Conservation (phyloP, 1,140 invertebrate species). For the Metaphire vulgaris region DNA sequence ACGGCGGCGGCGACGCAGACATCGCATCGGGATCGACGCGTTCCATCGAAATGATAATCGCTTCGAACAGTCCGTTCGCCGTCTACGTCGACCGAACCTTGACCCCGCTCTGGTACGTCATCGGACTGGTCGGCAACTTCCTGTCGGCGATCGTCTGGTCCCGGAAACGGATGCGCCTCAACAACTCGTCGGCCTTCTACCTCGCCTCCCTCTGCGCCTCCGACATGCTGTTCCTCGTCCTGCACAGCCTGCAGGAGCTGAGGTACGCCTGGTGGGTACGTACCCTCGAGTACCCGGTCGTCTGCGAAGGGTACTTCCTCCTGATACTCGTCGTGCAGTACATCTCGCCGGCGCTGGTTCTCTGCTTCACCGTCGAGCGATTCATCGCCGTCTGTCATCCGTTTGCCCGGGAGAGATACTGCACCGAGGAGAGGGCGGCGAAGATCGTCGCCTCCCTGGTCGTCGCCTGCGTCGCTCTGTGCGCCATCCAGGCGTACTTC, state of each 20-base stretch:
- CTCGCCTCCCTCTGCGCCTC: conserved; percentile 43
- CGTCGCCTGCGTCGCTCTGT: conserved; percentile 30
- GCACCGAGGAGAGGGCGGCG: conserved; percentile 65
- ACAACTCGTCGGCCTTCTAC: conserved; percentile 46
- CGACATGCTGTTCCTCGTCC: conserved; percentile 42
- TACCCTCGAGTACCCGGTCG: conserved; percentile 35
- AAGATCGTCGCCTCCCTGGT: conserved; percentile 48
- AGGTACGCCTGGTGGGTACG: conserved; percentile 35
- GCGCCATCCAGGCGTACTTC: conserved; percentile 43
- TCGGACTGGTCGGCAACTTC: conserved; percentile 47
- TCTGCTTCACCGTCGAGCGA: conserved; percentile 83
- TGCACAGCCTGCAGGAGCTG: conserved; percentile 42
- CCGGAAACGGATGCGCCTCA: conserved; percentile 38
- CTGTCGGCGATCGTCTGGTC: conserved; percentile 46
- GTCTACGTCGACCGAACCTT: conserved; percentile 1
- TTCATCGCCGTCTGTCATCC: conserved; percentile 94
- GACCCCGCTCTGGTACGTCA: conserved; percentile 15
- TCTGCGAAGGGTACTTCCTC: conserved; percentile 42
- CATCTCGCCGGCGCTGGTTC: conserved; percentile 45
- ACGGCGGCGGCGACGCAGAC: too few relatives aligned
- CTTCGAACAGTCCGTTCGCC: conserved; percentile 11
- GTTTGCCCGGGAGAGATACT: conserved; percentile 79
- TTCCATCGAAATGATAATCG: too few relatives aligned
- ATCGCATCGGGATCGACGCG: too few relatives aligned
- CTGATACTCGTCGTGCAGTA: conserved; percentile 43